Conservation (phyloP, 2,888 invertebrate genomes). For the Caenorhabditis auriculariae region DNA sequence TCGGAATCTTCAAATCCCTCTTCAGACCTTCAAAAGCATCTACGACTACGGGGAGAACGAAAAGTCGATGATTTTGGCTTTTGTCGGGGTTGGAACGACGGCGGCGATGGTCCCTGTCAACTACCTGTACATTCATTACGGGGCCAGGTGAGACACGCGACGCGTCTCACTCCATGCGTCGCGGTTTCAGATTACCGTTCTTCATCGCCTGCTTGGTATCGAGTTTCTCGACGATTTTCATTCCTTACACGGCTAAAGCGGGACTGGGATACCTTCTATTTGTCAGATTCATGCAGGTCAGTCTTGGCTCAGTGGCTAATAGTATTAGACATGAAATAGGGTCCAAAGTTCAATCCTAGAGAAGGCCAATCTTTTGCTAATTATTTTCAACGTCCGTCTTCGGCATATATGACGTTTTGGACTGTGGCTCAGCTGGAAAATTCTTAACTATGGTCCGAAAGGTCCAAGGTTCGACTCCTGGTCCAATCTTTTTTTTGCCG, state of each 20-base stretch:
- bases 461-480: too few relatives aligned
- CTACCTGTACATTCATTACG: conserved; percentile 41
- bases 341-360: too few relatives aligned
- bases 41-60: conserved; percentile 43
- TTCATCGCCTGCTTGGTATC: conserved; percentile 39
- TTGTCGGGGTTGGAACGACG: conserved; percentile 49
- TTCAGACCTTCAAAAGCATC: conserved; percentile 25
- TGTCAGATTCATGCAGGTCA: conserved; percentile 39
- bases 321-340: too few relatives aligned
- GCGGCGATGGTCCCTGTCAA: conserved; percentile 52
- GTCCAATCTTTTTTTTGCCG: too few relatives aligned
- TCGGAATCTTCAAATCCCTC: too few relatives aligned
- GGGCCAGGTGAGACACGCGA: conserved; percentile 32
- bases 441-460: too few relatives aligned
- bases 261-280: conserved; percentile 18
- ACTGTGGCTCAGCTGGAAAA: too few relatives aligned
- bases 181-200: conserved; percentile 35
- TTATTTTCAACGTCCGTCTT: too few relatives aligned
- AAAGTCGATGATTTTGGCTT: conserved; percentile 47
- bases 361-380: too few relatives aligned
- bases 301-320: too few relatives aligned
- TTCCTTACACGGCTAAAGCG: conserved; percentile 31
- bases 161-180: neutral
- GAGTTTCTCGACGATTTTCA: conserved; percentile 27
- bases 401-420: too few relatives aligned